phyloP scores from a whole-genome alignment of 2,888 invertebrate genomes.

The Pseudococcus jackbeardsleyi region DNA sequence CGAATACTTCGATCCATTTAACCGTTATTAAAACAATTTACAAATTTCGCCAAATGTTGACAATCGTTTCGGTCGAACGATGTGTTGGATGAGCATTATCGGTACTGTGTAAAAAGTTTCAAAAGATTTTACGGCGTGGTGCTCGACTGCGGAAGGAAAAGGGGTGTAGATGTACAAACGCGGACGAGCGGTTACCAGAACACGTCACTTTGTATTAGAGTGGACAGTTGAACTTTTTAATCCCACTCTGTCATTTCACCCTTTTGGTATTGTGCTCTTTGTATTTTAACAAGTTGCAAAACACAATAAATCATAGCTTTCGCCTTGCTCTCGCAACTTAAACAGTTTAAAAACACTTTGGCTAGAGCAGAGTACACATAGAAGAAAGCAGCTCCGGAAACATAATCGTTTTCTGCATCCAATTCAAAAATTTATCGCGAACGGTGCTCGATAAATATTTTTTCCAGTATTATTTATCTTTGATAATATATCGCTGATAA shows the following conservation, averaged over 20 bases:
- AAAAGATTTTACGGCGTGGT: constrained; percentile 11
- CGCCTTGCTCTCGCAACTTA: background rate
- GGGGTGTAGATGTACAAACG: background rate
- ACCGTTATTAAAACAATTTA: constrained; percentile 30
- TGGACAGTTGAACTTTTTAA: constrained; percentile 51
- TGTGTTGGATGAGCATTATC: background rate
- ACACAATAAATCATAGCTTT: constrained; percentile 31
- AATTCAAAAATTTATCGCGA: constrained; percentile 51
- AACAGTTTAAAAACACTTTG: constrained; percentile 48
- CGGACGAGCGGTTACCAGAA: background rate
- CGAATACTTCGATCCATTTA: background rate
- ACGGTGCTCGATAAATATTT: constrained; percentile 46
- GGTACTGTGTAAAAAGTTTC: background rate
- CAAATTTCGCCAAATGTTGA: background rate
- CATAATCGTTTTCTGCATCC: constrained; percentile 50
- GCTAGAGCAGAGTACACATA: background rate
- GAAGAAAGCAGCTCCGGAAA: constrained; percentile 29
- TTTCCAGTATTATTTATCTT: constrained; percentile 42
- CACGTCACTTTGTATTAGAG: constrained; percentile 27
- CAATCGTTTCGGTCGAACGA: background rate
- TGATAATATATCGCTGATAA: constrained; percentile 47
- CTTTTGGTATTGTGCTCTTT: constrained; percentile 34
- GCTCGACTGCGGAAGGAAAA: background rate
- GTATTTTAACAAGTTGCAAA: constrained; percentile 50
- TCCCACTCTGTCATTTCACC: constrained; percentile 45